Base-by-base conservation (phyloP, 2,113 vertebrate species). In the Pseudorasbora parva region DNA sequence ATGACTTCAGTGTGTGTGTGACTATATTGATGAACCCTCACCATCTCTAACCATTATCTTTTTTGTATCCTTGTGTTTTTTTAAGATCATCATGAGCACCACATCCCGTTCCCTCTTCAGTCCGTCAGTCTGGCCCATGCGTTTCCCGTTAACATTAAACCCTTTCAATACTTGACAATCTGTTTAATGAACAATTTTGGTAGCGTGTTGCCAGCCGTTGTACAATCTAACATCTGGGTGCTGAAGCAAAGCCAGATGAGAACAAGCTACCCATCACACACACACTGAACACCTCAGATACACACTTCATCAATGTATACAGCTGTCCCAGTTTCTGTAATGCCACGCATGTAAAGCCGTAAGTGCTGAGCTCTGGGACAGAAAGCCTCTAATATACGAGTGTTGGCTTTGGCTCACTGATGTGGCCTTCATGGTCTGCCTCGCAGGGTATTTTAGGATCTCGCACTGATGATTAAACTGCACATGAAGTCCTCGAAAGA, bases 1-100 rank as follows among this genome's bases (percentile, higher is more conserved):
- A 93, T 92, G 91, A 91, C 87, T 94, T 93, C 91, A 93, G 89
- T 54, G 85, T 93, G 92, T 90, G 73, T 45, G 68, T 71, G 62
- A 37, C 30, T 37, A 17, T 66, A 66, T 33, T 37, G 30, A 68
- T 37, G 37, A 68, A 37, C 9, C 8, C 17, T 62, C 23, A 62
- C 2, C 30, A 27, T 62, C 59, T 14, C 14, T 15, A 59, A 59
- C 3, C 21, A 0, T 12, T 59, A 8, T 21, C 21, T 25, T 11
- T 2, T 12, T 14, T 27, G 60, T 8, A 17, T 64, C 14, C 51
- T 19, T 21, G 19, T 21, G 8, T 2, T 11, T 68, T 21, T 10
- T 37, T 1, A 5, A 3, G 21, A 10, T 68, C 17, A 68, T 10
- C 60, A 30, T 33, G 2, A 19, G 17, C 17, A 37, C 30, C 15